Percentiles rank a stretch among this genome's conserved stretches.
Evolutionary conservation across 2,888 invertebrate species (phyloP).

Genomic region (Leucophenga maculata): DNA sequence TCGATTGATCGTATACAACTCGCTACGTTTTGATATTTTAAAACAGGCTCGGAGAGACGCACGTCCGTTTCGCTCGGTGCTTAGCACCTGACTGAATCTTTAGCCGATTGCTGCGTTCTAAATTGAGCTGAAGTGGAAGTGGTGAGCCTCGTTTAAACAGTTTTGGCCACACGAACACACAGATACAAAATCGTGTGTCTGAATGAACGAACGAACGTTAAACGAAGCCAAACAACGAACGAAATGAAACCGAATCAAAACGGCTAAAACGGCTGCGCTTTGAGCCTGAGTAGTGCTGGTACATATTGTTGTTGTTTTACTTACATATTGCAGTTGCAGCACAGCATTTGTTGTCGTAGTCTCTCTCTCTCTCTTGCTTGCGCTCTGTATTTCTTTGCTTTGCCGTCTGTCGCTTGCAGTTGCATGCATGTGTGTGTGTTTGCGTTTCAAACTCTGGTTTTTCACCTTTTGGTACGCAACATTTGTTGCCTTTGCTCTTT

Average conservation of each 20-base stretch:
- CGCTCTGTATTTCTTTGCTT: conserved; percentile 17
- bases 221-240: conserved; percentile 22
- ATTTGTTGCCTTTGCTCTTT: conserved; percentile 54
- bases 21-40: neutral
- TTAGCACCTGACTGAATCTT: conserved; percentile 73
- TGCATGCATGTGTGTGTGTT: conserved; percentile 26
- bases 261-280: conserved; percentile 37
- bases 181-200: conserved; percentile 38
- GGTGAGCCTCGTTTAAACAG: conserved; percentile 35
- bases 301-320: conserved; percentile 49
- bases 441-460: conserved; percentile 61
- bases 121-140: conserved; percentile 53
- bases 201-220: conserved; percentile 23
- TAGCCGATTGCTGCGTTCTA: conserved; percentile 66
- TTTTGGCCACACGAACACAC: conserved; percentile 43
- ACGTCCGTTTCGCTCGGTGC: conserved; percentile 72
- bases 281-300: conserved; percentile 40
- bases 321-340: conserved; percentile 55
- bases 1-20: neutral
- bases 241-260: conserved; percentile 49
- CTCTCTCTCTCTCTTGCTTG: conserved; percentile 28
- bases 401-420: conserved; percentile 11
- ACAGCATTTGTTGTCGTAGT: conserved; percentile 40
- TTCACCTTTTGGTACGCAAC: conserved; percentile 62
- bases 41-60: conserved; percentile 54